Conservation (phyloP, 2,888 invertebrate species). For the Dorcus hopei region DNA sequence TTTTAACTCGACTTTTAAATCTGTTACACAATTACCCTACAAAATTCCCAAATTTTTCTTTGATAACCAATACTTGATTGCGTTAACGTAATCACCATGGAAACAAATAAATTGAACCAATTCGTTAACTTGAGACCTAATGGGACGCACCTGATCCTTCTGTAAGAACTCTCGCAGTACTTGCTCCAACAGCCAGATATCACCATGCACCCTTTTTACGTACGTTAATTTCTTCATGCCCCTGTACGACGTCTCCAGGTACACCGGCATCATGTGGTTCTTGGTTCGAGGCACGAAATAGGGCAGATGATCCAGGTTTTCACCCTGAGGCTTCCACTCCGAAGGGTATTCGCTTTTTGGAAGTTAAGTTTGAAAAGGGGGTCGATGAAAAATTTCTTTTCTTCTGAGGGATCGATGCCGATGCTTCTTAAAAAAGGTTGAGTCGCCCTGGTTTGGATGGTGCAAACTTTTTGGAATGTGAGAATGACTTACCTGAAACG, state of each 20-base stretch:
- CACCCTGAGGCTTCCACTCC: constrained; percentile 78
- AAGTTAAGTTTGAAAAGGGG: constrained; percentile 24
- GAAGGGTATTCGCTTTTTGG: constrained; percentile 68
- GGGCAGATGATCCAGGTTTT: constrained; percentile 52
- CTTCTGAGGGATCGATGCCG: too few relatives aligned
- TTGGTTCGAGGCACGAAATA: constrained; percentile 74
- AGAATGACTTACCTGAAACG: too few relatives aligned
- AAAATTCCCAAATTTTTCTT: constrained; percentile 68
- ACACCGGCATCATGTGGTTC: constrained; percentile 83
- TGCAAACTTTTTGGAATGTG: too few relatives aligned
- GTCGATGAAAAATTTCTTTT: too few relatives aligned
- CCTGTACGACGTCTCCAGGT: constrained; percentile 57
- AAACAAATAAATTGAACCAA: constrained; percentile 65
- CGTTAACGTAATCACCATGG: constrained; percentile 71
- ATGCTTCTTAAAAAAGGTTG: too few relatives aligned
- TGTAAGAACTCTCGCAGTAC: constrained; percentile 65
- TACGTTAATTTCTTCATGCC: constrained; percentile 64
- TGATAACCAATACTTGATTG: constrained; percentile 65
- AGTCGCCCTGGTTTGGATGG: too few relatives aligned
- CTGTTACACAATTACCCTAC: too few relatives aligned
- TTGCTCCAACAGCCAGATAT: constrained; percentile 76
- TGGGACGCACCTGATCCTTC: constrained; percentile 50
- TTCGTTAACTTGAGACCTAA: constrained; percentile 74
- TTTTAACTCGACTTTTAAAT: too few relatives aligned
- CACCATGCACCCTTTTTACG: constrained; percentile 73